phyloP scores from a whole-genome alignment of 2,888 invertebrate species.

The Drosophila robusta region DNA sequence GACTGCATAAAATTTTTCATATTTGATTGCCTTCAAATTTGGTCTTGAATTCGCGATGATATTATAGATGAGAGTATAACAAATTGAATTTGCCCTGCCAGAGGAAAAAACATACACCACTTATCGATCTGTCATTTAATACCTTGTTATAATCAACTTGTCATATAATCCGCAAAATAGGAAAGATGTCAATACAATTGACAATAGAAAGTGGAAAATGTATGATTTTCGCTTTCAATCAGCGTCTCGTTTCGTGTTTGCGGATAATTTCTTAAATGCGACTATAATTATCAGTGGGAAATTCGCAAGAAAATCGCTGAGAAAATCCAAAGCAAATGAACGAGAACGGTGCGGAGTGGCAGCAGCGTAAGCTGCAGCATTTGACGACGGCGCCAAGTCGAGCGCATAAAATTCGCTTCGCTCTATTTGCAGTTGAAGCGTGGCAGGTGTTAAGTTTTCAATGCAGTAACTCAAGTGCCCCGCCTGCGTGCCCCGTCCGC shows the following conservation, averaged over 20 bases:
- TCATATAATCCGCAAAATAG: not conserved
- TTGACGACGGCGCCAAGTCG: slow-evolving; percentile 32
- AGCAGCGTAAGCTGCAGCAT: not conserved
- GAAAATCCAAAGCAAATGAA: slow-evolving; percentile 3
- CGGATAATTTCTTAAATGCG: not conserved
- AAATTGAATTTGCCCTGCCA: too few species aligned
- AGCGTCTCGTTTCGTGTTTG: too few species aligned
- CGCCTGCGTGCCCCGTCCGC: not conserved
- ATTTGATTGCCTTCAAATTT: too few species aligned
- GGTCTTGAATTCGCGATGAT: too few species aligned
- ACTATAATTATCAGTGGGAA: slow-evolving; percentile 7
- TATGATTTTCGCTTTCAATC: too few species aligned
- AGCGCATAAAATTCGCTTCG: slow-evolving; percentile 52
- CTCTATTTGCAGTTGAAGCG: slow-evolving; percentile 52
- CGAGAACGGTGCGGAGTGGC: not conserved
- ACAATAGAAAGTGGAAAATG: not conserved
- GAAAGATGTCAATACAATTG: not conserved
- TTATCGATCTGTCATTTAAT: too few species aligned
- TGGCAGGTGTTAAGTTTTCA: slow-evolving; percentile 50
- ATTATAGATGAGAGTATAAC: too few species aligned
- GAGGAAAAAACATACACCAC: too few species aligned
- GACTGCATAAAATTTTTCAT: too few species aligned
- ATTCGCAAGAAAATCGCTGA: not conserved
- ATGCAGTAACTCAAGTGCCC: slow-evolving; percentile 26
- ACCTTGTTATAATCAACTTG: too few species aligned